A percentile compares a stretch with the other conserved stretches of the same genome.
phyloP scores from a whole-genome alignment of 2,113 vertebrate genomes.

The Vulpes ferrilata region DNA sequence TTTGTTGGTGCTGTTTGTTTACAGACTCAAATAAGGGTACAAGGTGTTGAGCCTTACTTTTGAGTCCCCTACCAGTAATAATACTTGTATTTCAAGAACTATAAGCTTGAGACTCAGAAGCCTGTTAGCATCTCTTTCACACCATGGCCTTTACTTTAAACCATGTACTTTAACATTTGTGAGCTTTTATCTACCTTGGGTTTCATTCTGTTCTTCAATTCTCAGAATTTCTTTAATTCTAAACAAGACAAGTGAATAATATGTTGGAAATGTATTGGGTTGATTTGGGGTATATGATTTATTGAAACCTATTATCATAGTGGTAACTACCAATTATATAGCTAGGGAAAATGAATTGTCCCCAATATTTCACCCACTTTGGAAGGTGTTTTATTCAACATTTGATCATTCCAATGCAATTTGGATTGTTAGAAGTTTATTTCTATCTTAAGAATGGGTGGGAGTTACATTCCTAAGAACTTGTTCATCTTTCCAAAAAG shows the following conservation, averaged over 20 bases:
- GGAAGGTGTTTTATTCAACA: not conserved
- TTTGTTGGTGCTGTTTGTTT: slow-evolving; percentile 30
- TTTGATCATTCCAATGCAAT: slow-evolving; percentile 57
- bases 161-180: slow-evolving; percentile 11
- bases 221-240: not conserved
- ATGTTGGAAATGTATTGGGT: not conserved
- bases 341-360: not conserved
- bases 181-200: not conserved
- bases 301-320: slow-evolving; percentile 22
- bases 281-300: not conserved
- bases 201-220: slow-evolving; percentile 22
- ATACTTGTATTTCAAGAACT: slow-evolving; percentile 41
- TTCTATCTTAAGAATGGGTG: slow-evolving; percentile 24
- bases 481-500: slow-evolving; percentile 12
- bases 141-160: slow-evolving; percentile 42
- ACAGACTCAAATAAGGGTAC: not conserved
- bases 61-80: not conserved
- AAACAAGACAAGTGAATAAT: slow-evolving; percentile 8
- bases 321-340: slow-evolving; percentile 5
- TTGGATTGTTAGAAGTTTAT: not conserved
- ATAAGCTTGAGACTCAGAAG: slow-evolving; percentile 7
- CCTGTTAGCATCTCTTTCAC: slow-evolving; percentile 3
- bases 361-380: slow-evolving; percentile 27
- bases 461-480: not conserved
- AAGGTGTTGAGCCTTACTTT: not conserved